phyloP scores from a whole-genome alignment of 1,140 invertebrate species.

The Ceratitis capitata region DNA sequence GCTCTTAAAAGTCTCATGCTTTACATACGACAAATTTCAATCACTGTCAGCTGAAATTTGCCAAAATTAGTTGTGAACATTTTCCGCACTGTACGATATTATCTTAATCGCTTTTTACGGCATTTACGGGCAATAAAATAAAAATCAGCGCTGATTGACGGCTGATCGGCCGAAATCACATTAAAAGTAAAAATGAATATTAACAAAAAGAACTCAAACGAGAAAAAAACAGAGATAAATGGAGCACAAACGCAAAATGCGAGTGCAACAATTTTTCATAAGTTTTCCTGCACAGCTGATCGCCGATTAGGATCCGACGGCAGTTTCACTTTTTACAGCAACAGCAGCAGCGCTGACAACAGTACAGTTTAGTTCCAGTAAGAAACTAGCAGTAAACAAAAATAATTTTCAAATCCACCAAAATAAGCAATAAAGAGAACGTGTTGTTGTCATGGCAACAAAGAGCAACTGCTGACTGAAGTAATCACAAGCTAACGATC shows the following conservation, averaged over 20 bases:
- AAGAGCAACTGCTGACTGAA: neutral
- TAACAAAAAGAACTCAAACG: no score
- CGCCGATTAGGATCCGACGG: neutral
- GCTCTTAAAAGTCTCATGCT: no score
- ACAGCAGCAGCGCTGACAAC: neutral
- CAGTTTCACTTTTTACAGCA: slow-evolving; percentile 13
- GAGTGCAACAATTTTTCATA: neutral
- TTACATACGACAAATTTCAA: neutral
- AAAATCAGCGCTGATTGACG: slow-evolving; percentile 17
- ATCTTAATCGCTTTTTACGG: neutral
- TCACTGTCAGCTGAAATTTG: slow-evolving; percentile 17
- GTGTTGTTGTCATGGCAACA: no score
- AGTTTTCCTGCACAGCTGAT: neutral
- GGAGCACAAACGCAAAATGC: neutral
- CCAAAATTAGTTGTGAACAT: neutral
- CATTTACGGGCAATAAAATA: neutral
- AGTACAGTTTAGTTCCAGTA: no score
- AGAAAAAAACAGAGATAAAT: neutral
- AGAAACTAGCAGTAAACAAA: no score
- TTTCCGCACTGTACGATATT: neutral
- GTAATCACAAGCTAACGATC: neutral
- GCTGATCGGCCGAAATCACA: neutral
- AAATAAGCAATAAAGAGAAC: neutral
- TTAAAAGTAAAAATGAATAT: neutral
- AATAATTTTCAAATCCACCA: no score